Evolutionary conservation across 2,113 vertebrate species (phyloP).

Genomic region (Plecturocebus donacophilus): DNA sequence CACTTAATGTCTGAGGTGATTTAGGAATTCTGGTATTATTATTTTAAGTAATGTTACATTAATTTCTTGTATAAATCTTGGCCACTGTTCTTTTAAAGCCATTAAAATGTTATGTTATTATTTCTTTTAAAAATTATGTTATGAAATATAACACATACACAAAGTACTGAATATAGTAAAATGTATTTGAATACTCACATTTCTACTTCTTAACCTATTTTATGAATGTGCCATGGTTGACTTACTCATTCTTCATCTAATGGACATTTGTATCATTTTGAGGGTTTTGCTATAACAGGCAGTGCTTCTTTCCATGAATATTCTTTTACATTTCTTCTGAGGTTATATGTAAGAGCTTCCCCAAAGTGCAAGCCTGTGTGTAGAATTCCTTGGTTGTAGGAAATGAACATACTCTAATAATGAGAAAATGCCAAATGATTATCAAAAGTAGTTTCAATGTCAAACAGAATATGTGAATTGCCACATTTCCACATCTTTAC

Average conservation of each 20-base stretch:
- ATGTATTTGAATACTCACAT: background rate
- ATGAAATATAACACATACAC: background rate
- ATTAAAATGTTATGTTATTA: background rate
- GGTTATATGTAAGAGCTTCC: background rate
- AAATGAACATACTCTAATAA: background rate
- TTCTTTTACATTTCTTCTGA: background rate
- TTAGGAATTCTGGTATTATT: background rate
- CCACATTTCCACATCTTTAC: background rate
- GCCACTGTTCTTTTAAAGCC: background rate
- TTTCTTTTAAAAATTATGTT: background rate
- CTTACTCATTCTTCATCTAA: background rate
- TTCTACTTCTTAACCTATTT: background rate
- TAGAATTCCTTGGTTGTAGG: background rate
- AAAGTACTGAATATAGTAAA: background rate
- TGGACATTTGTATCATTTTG: background rate
- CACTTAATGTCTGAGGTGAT: background rate
- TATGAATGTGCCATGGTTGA: background rate
- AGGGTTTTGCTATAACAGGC: background rate
- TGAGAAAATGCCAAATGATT: background rate
- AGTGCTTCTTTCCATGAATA: background rate
- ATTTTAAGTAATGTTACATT: background rate
- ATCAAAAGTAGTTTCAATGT: background rate
- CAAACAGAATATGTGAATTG: background rate
- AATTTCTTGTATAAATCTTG: constrained; percentile 4
- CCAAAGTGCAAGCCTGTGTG: background rate